Conservation (phyloP, 2,797 vertebrate species). For the Chanos chanos region DNA sequence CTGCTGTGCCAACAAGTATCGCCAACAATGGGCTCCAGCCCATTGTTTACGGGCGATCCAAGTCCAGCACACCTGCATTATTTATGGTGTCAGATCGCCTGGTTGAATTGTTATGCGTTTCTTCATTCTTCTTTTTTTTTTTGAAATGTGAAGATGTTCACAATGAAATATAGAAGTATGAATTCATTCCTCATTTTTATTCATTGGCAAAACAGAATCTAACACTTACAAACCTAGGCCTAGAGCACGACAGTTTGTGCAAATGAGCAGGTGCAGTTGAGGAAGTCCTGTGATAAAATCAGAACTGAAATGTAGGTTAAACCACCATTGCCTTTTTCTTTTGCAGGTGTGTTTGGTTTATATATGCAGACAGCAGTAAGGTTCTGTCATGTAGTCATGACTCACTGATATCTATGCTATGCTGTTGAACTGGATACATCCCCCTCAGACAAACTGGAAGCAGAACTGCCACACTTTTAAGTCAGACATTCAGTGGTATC, state of each 20-base stretch:
- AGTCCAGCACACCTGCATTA: conserved; percentile 34
- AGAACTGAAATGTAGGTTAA: background rate
- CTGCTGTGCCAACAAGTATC: conserved; percentile 5
- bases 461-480: too few relatives aligned
- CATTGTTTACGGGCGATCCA: conserved; percentile 26
- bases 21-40: too few relatives aligned
- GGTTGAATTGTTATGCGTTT: conserved; percentile 32
- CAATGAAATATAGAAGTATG: background rate
- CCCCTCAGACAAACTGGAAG: too few relatives aligned
- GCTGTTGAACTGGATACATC: too few relatives aligned
- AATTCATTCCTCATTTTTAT: background rate
- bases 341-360: too few relatives aligned
- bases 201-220: background rate
- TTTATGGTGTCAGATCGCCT: conserved; percentile 24
- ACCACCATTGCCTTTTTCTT: too few relatives aligned
- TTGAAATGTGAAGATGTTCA: background rate
- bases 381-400: too few relatives aligned
- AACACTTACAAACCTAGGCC: background rate
- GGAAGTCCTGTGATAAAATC: background rate
- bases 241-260: background rate
- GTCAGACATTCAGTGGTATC: too few relatives aligned
- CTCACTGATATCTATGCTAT: too few relatives aligned
- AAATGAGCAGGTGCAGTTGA: too few relatives aligned
- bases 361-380: too few relatives aligned
- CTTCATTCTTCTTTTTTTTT: too few relatives aligned